phyloP scores from a whole-genome alignment of 2,888 invertebrate species.

The Andrena trimmerana region DNA sequence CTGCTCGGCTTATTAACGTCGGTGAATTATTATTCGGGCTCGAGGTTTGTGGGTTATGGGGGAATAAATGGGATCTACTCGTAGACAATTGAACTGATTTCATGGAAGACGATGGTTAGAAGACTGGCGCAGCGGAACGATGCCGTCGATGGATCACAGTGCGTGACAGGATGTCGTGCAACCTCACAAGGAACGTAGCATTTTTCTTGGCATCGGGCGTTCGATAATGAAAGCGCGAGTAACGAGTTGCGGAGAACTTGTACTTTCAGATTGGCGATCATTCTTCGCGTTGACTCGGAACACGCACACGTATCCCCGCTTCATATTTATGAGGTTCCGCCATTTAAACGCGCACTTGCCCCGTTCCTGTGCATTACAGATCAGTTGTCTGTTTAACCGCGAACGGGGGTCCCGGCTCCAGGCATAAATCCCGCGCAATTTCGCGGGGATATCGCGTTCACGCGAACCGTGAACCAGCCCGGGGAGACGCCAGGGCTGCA shows the following conservation, averaged over 20 bases:
- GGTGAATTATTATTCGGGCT: not conserved
- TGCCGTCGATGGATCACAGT: not conserved
- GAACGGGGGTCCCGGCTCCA: not conserved
- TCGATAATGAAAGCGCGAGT: slow-evolving; percentile 16
- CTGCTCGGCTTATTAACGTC: slow-evolving; percentile 32
- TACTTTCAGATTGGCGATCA: slow-evolving; percentile 34
- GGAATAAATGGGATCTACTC: too few species aligned
- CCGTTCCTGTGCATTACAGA: slow-evolving; percentile 18
- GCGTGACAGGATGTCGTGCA: not conserved
- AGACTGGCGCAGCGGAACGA: not conserved
- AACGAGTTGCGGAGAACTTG: slow-evolving; percentile 15
- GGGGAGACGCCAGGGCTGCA: not conserved
- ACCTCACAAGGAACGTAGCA: not conserved
- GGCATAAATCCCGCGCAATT: not conserved
- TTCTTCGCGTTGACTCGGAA: not conserved
- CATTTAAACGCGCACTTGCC: slow-evolving; percentile 24
- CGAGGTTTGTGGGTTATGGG: not conserved
- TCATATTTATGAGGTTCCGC: slow-evolving; percentile 28
- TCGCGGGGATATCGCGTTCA: slow-evolving; percentile 8
- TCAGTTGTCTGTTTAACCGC: slow-evolving; percentile 13
- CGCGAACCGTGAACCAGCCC: not conserved
- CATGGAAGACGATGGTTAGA: too few species aligned
- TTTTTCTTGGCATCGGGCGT: slow-evolving; percentile 1
- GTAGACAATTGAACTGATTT: too few species aligned
- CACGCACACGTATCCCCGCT: not conserved